Base-by-base conservation (phyloP, 2,888 invertebrate species). In the Harpagoxenus sublaevis region DNA sequence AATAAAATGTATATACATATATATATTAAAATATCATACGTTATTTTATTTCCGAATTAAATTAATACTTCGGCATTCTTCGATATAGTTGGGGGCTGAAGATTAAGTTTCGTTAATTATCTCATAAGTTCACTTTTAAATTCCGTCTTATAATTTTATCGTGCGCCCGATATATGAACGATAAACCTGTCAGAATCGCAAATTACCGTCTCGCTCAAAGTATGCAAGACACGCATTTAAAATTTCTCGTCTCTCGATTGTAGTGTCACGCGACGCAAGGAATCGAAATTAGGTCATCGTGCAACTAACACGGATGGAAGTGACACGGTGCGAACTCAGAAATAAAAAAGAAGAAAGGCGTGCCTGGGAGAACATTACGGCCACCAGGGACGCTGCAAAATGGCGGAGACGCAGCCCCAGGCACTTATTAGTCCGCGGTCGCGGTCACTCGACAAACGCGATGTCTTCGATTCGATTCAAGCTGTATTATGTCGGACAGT, bases 231-330 rank as follows among this genome's bases (percentile, higher is more conserved):
- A 63, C 6, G 48, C 35, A 51, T 45, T 39, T 51, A 63, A 62
- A 77, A 31, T n/a, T 77, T 66, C 18, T 39, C 68, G 42, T 42
- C 65, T 45, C 28, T 55, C 55, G n/a, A 28, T n/a, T 31, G 55
- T 39, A 15, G 1, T 42, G 78, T 78, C 78, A 78, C 78, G 78
- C 70, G 68, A 78, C 18, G n/a, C n/a, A 78, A 42, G 68, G 65
- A 28, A 53, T 68, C 45, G 31, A 78, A 78, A 78, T 78, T 78
- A 45, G 78, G 78, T 78, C 78, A 78, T 45, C 42, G 55, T 55
- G 57, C 45, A 57, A 57, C 45, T 57, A 55, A 78, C 23, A 70
- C n/a, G 18, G 42, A 57, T 70, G 45, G 45, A 57, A 45, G 70
- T 31, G 70, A 70, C 70, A 55, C 55, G 31, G 12, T 70, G 42